A percentile compares a stretch with the other conserved stretches of the same genome.
These are phyloP conservation scores for Odontamblyopus lacepedii DNA, from an alignment of 2,797 vertebrate genomes.

Conservation along the genomic window DNA sequence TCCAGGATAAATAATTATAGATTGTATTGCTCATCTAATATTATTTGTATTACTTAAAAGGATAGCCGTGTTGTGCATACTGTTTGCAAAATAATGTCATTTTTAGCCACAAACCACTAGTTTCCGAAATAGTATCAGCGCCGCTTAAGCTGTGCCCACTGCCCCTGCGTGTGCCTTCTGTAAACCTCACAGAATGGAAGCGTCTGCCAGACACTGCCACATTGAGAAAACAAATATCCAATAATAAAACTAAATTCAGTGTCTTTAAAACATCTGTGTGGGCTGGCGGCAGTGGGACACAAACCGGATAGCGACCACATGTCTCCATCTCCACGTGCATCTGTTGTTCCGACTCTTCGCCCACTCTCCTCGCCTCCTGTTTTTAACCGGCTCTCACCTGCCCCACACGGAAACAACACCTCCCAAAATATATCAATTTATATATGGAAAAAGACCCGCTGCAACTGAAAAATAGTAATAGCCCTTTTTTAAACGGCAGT, in stretches of 20 bases:
- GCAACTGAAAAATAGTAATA: not conserved
- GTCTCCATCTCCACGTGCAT: constrained; percentile 45
- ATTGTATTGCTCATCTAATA: not conserved
- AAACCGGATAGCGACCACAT: constrained; percentile 36
- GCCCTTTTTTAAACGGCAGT: not conserved
- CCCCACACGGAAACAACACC: constrained; percentile 1
- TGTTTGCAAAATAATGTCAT: constrained; percentile 4
- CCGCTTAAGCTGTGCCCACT: not conserved
- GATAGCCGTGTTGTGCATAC: not conserved
- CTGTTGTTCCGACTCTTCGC: constrained; percentile 59
- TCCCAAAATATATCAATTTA: constrained; percentile 6
- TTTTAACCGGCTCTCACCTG: constrained; percentile 6
- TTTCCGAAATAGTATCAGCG: not conserved
- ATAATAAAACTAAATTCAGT: constrained; percentile 45
- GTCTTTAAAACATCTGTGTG: constrained; percentile 51
- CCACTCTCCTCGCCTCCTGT: constrained; percentile 30
- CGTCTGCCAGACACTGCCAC: constrained; percentile 26
- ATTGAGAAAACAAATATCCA: constrained; percentile 35
- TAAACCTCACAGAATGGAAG: constrained; percentile 20
- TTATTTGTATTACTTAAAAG: not conserved
- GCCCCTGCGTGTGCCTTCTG: not conserved
- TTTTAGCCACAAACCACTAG: not conserved
- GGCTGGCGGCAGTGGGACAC: constrained; percentile 26
- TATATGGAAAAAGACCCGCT: not conserved
- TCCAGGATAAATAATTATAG: not conserved